Evolutionary conservation across 2,797 vertebrate species (phyloP).

Genomic region (Bovichtus variegatus): DNA sequence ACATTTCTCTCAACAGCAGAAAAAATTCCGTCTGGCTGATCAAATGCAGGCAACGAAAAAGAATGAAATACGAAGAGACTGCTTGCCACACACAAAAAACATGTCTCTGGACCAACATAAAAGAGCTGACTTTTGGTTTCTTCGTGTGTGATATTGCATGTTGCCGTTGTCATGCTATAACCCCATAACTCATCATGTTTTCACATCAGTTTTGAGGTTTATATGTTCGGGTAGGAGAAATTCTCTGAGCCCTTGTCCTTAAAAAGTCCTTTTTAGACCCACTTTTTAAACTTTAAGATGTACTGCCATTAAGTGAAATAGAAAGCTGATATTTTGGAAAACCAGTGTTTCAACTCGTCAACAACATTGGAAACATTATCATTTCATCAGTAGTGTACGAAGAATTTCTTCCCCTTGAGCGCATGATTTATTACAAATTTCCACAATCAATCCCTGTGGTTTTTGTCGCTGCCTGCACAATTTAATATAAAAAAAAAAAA

Average conservation of each 20-base stretch:
- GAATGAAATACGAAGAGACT: conserved; percentile 9
- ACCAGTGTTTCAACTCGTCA: conserved; percentile 20
- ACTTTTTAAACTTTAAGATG: conserved; percentile 7
- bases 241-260: background rate
- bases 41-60: conserved; percentile 3
- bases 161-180: conserved; percentile 32
- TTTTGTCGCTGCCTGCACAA: background rate
- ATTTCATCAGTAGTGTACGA: conserved; percentile 9
- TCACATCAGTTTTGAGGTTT: conserved; percentile 21
- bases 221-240: conserved; percentile 1
- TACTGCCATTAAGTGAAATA: conserved; percentile 15
- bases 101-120: conserved; percentile 24
- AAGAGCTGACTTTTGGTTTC: conserved; percentile 10
- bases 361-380: background rate
- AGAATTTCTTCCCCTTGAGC: conserved; percentile 5
- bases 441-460: background rate
- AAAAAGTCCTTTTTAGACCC: conserved; percentile 10
- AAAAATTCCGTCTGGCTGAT: background rate
- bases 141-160: conserved; percentile 24
- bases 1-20: background rate
- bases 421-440: conserved; percentile 11
- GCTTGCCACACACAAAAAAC: conserved; percentile 11
- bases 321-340: conserved; percentile 19
- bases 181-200: conserved; percentile 50
- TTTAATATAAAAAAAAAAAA: background rate